A percentile compares a stretch with the other conserved stretches of the same genome.
These are phyloP conservation scores for Emberiza fucata DNA, from an alignment of 2,113 vertebrate genomes.

Conservation along the genomic window DNA sequence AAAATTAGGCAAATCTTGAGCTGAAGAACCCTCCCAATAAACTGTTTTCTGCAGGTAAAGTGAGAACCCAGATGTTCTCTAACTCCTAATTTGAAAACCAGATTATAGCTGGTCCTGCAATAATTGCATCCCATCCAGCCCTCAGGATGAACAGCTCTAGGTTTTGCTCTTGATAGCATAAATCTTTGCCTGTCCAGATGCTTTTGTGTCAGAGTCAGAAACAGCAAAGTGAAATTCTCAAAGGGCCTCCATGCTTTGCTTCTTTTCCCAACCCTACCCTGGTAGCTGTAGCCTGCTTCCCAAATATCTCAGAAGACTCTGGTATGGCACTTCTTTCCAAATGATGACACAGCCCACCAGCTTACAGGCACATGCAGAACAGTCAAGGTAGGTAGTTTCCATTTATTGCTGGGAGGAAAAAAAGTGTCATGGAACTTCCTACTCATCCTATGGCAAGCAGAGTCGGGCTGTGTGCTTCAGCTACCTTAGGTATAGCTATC, in stretches of 20 bases:
- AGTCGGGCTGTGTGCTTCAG: conserved; percentile 20
- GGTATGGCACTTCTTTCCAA: neutral
- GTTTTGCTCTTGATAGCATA: neutral
- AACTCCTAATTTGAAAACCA: neutral
- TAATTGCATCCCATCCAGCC: neutral
- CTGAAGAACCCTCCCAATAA: neutral
- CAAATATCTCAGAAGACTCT: neutral
- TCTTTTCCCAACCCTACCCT: neutral
- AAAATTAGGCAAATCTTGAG: neutral
- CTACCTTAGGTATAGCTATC: conserved; percentile 38
- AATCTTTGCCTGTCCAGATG: neutral
- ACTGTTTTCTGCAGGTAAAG: neutral
- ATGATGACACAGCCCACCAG: neutral
- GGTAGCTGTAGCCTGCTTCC: neutral
- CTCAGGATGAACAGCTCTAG: neutral
- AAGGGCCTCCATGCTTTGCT: neutral
- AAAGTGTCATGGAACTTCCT: neutral
- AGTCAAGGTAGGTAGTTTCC: conserved; percentile 26
- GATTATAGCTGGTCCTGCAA: neutral
- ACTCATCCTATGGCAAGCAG: neutral
- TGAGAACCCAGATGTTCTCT: neutral
- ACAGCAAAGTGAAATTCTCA: neutral
- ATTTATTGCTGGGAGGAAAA: neutral
- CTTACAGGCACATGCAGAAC: neutral
- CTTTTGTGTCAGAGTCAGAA: neutral